Evolutionary conservation across 1,140 invertebrate genomes (phyloP).

Genomic region (Ephestia elutella): DNA sequence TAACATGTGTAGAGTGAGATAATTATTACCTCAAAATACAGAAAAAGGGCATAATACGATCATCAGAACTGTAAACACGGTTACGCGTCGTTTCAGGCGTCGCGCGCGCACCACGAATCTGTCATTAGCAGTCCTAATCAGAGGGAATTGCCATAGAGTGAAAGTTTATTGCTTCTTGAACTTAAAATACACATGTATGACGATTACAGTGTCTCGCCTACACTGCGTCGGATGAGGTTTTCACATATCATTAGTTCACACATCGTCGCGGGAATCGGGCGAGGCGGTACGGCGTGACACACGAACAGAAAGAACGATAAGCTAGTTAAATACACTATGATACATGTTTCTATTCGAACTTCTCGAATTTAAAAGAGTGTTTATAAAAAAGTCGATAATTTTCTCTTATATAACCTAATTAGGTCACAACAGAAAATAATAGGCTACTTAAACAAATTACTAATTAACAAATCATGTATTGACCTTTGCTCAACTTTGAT

Average conservation of each 20-base stretch:
- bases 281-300: slow-evolving; percentile 18
- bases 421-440: no score
- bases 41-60: slow-evolving; percentile 6
- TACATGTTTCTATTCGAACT: neutral
- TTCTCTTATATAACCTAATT: no score
- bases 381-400: no score
- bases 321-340: neutral
- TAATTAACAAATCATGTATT: no score
- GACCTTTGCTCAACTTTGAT: no score
- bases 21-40: slow-evolving; percentile 1
- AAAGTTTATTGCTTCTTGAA: slow-evolving; percentile 47
- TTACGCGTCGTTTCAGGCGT: slow-evolving; percentile 25
- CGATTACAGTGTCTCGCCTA: slow-evolving; percentile 51
- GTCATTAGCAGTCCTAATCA: slow-evolving; percentile 45
- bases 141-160: slow-evolving; percentile 27
- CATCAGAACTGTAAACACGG: slow-evolving; percentile 19
- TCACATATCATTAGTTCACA: slow-evolving; percentile 51
- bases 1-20: neutral
- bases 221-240: slow-evolving; percentile 34
- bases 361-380: no score
- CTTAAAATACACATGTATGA: slow-evolving; percentile 64
- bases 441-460: no score
- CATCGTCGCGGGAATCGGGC: slow-evolving; percentile 30
- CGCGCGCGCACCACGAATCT: slow-evolving; percentile 36
- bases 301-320: slow-evolving; percentile 4